These are phyloP conservation scores for Cephus pulcher DNA, from an alignment of 2,888 invertebrate genomes.

Conservation along the genomic window DNA sequence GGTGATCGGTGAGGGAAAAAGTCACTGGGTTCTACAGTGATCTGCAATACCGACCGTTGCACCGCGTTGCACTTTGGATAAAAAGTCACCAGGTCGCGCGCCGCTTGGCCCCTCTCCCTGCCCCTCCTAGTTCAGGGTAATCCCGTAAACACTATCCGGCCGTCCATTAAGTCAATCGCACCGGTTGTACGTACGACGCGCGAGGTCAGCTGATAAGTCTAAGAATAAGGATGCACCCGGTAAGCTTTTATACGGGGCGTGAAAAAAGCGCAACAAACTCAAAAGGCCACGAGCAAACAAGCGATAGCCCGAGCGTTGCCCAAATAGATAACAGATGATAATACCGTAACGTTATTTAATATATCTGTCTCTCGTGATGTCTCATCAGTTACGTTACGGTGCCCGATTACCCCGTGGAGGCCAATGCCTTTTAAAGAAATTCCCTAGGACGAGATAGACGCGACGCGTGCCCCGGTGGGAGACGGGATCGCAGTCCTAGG, in stretches of 20 bases:
- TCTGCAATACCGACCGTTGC: background rate
- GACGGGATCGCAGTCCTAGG: background rate
- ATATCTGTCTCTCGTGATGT: slow-evolving; percentile 10
- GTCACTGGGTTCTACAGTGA: background rate
- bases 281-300: slow-evolving; percentile 41
- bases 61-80: background rate
- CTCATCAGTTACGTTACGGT: background rate
- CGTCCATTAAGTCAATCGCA: background rate
- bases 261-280: background rate
- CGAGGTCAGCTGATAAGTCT: background rate
- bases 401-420: background rate
- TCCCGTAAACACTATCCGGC: background rate
- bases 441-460: background rate
- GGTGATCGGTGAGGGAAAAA: background rate
- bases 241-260: background rate
- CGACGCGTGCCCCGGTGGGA: background rate
- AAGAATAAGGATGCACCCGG: background rate
- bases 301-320: slow-evolving; percentile 49
- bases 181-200: background rate
- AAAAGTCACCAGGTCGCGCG: background rate
- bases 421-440: background rate
- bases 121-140: background rate
- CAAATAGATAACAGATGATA: slow-evolving; percentile 56
- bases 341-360: slow-evolving; percentile 46
- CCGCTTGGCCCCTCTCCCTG: background rate